Evolutionary conservation across 1,140 invertebrate genomes (phyloP).

Genomic region (Calephelis virginiensis): DNA sequence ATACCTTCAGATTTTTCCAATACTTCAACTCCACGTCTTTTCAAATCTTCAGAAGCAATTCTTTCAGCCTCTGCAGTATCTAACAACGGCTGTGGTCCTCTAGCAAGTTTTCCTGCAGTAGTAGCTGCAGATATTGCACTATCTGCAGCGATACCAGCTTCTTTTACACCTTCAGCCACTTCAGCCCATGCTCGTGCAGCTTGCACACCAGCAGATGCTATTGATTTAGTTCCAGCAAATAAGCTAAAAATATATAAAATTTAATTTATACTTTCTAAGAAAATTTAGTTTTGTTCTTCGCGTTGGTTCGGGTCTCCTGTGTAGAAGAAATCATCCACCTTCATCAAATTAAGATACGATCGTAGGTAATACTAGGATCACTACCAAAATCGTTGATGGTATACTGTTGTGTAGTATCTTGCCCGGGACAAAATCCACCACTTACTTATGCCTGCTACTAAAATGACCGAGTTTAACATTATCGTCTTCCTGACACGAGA

Average conservation of each 20-base stretch:
- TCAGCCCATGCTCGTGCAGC: slow-evolving; percentile 91
- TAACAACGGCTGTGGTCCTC: slow-evolving; percentile 44
- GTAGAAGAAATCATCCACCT: too few relatives aligned
- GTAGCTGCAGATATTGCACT: slow-evolving; percentile 82
- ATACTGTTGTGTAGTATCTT: too few relatives aligned
- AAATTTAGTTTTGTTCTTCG: too few relatives aligned
- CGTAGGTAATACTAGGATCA: too few relatives aligned
- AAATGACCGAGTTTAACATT: too few relatives aligned
- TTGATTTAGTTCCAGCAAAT: slow-evolving; percentile 83
- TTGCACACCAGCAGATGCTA: slow-evolving; percentile 84
- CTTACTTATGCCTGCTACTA: too few relatives aligned
- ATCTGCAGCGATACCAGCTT: slow-evolving; percentile 82
- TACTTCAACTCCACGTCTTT: slow-evolving; percentile 55
- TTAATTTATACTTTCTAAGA: background rate
- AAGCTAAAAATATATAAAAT: slow-evolving; percentile 69
- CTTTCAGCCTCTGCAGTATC: slow-evolving; percentile 37
- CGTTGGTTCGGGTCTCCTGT: too few relatives aligned
- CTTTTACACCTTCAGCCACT: slow-evolving; percentile 84
- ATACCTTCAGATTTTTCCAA: slow-evolving; percentile 71
- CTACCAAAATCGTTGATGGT: too few relatives aligned
- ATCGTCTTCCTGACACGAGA: too few relatives aligned
- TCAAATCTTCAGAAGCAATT: slow-evolving; percentile 38
- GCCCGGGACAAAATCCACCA: too few relatives aligned
- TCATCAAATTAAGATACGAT: too few relatives aligned
- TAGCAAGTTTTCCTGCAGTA: slow-evolving; percentile 53